Evolutionary conservation across 2,888 invertebrate genomes (phyloP).

Genomic region (Ethmia dodecea): DNA sequence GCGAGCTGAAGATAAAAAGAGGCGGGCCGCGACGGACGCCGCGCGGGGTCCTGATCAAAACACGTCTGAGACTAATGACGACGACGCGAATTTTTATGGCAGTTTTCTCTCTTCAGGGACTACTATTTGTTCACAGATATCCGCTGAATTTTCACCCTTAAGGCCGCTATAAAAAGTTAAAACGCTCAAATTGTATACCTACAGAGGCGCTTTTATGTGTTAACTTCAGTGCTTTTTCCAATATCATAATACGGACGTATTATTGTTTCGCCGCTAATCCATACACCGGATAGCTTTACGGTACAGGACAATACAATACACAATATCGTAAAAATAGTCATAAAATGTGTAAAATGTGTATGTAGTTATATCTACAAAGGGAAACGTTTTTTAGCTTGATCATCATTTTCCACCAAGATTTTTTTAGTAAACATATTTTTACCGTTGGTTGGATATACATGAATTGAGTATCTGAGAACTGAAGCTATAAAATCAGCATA

Average conservation of each 20-base stretch:
- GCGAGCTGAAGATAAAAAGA: constrained; percentile 48
- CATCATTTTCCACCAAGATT: too few relatives aligned
- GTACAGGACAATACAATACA: too few relatives aligned
- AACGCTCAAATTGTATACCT: constrained; percentile 38
- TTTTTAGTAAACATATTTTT: too few relatives aligned
- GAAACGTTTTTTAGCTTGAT: too few relatives aligned
- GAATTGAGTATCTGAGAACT: too few relatives aligned
- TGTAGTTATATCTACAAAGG: too few relatives aligned
- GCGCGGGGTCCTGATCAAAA: constrained; percentile 58
- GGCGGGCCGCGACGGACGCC: constrained; percentile 31
- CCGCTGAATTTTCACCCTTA: constrained; percentile 55
- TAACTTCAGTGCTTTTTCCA: constrained; percentile 18
- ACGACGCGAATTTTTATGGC: constrained; percentile 65
- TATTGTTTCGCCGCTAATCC: too few relatives aligned
- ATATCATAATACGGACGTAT: not conserved
- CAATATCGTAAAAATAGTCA: too few relatives aligned
- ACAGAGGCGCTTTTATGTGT: constrained; percentile 34
- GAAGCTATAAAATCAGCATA: constrained; percentile 55
- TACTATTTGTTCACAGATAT: constrained; percentile 58
- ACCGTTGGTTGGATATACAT: too few relatives aligned
- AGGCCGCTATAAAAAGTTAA: constrained; percentile 53
- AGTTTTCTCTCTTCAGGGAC: constrained; percentile 55
- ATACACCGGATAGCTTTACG: too few relatives aligned
- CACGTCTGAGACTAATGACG: constrained; percentile 71
- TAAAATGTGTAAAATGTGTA: too few relatives aligned